phyloP scores from a whole-genome alignment of 2,888 invertebrate genomes.

The Apomyelois bistriatella region DNA sequence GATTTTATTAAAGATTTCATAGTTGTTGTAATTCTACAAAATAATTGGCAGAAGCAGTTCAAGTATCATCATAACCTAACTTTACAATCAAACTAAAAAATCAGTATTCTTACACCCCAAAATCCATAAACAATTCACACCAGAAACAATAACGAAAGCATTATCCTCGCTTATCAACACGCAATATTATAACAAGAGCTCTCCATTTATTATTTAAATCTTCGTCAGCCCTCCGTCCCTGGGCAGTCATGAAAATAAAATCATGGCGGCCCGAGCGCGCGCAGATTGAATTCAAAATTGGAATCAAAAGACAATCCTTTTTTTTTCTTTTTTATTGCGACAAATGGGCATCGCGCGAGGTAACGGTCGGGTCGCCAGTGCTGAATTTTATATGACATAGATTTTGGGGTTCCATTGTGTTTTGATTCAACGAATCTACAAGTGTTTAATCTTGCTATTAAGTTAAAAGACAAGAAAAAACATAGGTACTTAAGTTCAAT shows the following conservation, averaged over 20 bases:
- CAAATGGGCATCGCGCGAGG: constrained; percentile 53
- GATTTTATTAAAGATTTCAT: too few species aligned
- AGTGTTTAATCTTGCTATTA: too few species aligned
- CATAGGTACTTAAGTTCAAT: too few species aligned
- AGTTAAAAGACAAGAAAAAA: too few species aligned
- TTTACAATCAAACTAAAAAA: constrained; percentile 6
- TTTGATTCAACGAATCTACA: neutral
- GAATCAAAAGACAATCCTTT: constrained; percentile 76
- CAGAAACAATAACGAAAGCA: constrained; percentile 32
- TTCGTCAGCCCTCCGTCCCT: constrained; percentile 51
- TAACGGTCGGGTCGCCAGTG: constrained; percentile 52
- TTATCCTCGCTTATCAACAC: constrained; percentile 38
- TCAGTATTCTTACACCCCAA: constrained; percentile 9
- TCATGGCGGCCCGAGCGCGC: constrained; percentile 67
- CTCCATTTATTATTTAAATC: constrained; percentile 62
- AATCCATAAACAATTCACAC: constrained; percentile 18
- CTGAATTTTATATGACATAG: constrained; percentile 62
- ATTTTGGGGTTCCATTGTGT: constrained; percentile 27
- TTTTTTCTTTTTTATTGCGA: constrained; percentile 63
- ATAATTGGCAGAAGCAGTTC: neutral
- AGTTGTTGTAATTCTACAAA: too few species aligned
- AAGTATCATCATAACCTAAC: neutral
- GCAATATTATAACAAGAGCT: constrained; percentile 51
- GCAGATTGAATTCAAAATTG: constrained; percentile 77
- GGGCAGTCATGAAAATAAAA: constrained; percentile 76